Percentiles rank a stretch among this genome's conserved stretches.
phyloP scores from a whole-genome alignment of 2,113 vertebrate genomes.

The Protomyctophum bolini region DNA sequence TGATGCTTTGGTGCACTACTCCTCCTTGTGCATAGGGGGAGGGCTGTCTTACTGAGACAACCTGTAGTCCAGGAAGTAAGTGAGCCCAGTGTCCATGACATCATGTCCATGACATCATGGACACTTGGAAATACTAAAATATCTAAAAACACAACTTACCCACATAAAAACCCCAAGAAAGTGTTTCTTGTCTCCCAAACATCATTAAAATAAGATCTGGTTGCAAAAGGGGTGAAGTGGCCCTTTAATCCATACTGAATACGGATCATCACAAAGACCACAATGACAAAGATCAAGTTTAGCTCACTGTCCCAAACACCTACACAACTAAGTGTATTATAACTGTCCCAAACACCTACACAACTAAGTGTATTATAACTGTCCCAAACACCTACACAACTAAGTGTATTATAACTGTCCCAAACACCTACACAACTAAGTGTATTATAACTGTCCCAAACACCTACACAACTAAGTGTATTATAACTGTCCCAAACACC shows the following conservation, averaged over 20 bases:
- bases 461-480: conserved; percentile 19
- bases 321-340: conserved; percentile 15
- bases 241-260: not conserved
- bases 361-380: conserved; percentile 12
- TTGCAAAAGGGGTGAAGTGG: too few species aligned
- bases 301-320: conserved; percentile 5
- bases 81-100: too few species aligned
- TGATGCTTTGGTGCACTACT: too few species aligned
- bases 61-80: too few species aligned
- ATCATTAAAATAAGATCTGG: too few species aligned
- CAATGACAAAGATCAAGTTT: not conserved
- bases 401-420: conserved; percentile 2
- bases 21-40: too few species aligned
- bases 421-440: conserved; percentile 17
- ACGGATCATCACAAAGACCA: not conserved
- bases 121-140: too few species aligned
- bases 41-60: too few species aligned
- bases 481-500: not conserved
- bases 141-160: too few species aligned
- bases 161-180: too few species aligned
- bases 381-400: conserved; percentile 9
- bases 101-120: too few species aligned
- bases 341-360: conserved; percentile 1
- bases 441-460: not conserved
- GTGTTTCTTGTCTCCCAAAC: too few species aligned